These are phyloP conservation scores for Habroteleia sp. DNA, from an alignment of 2,888 invertebrate genomes.

Conservation along the genomic window DNA sequence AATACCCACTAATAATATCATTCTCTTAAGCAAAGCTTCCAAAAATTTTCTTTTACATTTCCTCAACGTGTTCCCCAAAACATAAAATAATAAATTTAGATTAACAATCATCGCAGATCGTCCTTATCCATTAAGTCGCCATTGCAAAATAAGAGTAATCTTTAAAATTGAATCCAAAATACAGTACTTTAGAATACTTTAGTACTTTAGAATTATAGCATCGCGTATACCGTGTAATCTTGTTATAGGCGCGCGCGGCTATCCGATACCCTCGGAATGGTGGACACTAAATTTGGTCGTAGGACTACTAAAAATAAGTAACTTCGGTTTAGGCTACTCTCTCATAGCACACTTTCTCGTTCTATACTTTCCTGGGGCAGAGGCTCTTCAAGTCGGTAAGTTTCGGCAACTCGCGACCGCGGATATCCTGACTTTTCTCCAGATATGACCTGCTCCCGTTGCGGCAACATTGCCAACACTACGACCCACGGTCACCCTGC, in stretches of 20 bases:
- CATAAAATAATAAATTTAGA: no score
- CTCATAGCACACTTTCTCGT: slow-evolving; percentile 65
- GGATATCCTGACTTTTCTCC: slow-evolving; percentile 57
- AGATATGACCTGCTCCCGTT: slow-evolving; percentile 56
- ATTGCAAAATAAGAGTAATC: no score
- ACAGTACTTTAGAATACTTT: no score
- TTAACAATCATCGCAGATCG: no score
- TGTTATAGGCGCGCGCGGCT: slow-evolving; percentile 69
- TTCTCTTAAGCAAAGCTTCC: no score
- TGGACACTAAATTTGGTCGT: slow-evolving; percentile 80
- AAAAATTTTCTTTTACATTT: no score
- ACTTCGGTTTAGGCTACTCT: slow-evolving; percentile 65
- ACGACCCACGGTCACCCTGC: slow-evolving; percentile 36
- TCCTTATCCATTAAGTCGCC: no score
- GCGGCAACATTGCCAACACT: slow-evolving; percentile 55
- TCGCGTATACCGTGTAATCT: slow-evolving; percentile 57
- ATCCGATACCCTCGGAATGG: slow-evolving; percentile 77
- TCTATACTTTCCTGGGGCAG: slow-evolving; percentile 68
- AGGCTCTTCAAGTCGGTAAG: slow-evolving; percentile 72
- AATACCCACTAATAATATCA: no score
- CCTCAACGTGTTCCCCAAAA: no score
- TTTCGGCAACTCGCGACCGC: slow-evolving; percentile 61
- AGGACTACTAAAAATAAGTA: slow-evolving; percentile 77
- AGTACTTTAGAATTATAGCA: no score
- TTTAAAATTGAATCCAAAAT: neutral